These are phyloP conservation scores for Hipparchia semele DNA, from an alignment of 2,888 invertebrate genomes.

Conservation along the genomic window DNA sequence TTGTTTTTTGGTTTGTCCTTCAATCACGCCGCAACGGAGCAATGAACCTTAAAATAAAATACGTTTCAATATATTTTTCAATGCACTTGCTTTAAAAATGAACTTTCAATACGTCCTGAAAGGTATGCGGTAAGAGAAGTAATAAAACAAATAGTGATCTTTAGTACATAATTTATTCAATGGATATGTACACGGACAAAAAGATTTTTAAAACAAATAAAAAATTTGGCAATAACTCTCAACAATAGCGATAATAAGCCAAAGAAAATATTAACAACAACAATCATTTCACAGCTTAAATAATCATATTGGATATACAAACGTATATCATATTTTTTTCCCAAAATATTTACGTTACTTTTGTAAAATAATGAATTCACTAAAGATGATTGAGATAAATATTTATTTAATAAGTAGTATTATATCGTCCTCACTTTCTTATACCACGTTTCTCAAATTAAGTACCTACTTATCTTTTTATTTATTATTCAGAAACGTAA, in stretches of 20 bases:
- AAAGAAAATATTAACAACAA: slow-evolving; percentile 70
- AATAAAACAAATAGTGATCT: slow-evolving; percentile 57
- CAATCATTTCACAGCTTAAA: slow-evolving; percentile 62
- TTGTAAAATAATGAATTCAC: slow-evolving; percentile 16
- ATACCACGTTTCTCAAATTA: no score
- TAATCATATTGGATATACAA: slow-evolving; percentile 58
- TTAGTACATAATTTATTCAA: slow-evolving; percentile 80
- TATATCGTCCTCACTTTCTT: no score
- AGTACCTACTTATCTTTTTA: no score
- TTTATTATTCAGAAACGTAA: no score
- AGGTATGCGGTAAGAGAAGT: slow-evolving; percentile 1
- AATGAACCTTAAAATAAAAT: no score
- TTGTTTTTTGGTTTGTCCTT: no score
- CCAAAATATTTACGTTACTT: slow-evolving; percentile 50
- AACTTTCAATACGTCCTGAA: no score
- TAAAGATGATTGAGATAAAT: background rate
- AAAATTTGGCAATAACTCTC: slow-evolving; percentile 77
- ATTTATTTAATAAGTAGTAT: background rate
- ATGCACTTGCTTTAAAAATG: no score
- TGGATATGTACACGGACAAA: slow-evolving; percentile 80
- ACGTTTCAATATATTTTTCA: no score
- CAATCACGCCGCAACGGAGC: no score
- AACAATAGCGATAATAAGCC: slow-evolving; percentile 76
- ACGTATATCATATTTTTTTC: slow-evolving; percentile 36
- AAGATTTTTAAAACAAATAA: slow-evolving; percentile 74